Evolutionary conservation across 2,888 invertebrate species (phyloP), one percentile per base, ranked within the genome.

Genomic region (Furcula furcula): DNA sequence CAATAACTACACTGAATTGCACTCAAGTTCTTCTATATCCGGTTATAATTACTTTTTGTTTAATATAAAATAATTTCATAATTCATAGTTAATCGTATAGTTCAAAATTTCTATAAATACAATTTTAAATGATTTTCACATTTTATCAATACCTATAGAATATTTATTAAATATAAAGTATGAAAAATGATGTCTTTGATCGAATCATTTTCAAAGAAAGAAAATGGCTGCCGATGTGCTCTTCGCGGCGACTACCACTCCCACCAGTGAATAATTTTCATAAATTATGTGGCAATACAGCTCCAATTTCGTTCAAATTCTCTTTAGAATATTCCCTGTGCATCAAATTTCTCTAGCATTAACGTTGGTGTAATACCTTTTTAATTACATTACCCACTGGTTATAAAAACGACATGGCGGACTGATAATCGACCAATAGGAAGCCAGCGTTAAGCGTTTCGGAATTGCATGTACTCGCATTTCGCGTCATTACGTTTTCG

Each of bases 401-500:
- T 69, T 70, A 76, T 64, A 76, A 85, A 85, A 83, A 77, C 86
- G 86, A 87, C 86, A 94, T 94, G 93, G 93, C 93, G 92, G 92
- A 90, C 79, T 76, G 72, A 52, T 73, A 76, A 84, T 88, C 88
- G 88, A 90, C 94, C 94, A 94, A 94, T 94, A 89, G 90, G 90
- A 91, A 86, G 81, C 85, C 84, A 89, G 90, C 90, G 91, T 91
- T 89, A 88, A 89, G 88, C 89, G 87, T 90, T 90, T 88, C 90
- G 90, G 90, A 91, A 90, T 90, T 91, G 90, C 90, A 90, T 91
- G 91, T 91, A 91, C 92, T 91, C 91, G 90, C 90, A 90, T 89
- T 91, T 92, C 92, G 93, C 93, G 92, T 93, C 92, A 91, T 89
- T 91, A 89, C 79, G 80, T 80, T 90, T 91, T 92, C 88, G 86